Percentiles rank a stretch among this genome's conserved stretches.
Conservation (phyloP, 2,888 invertebrate genomes). For the Leuctra nigra region DNA sequence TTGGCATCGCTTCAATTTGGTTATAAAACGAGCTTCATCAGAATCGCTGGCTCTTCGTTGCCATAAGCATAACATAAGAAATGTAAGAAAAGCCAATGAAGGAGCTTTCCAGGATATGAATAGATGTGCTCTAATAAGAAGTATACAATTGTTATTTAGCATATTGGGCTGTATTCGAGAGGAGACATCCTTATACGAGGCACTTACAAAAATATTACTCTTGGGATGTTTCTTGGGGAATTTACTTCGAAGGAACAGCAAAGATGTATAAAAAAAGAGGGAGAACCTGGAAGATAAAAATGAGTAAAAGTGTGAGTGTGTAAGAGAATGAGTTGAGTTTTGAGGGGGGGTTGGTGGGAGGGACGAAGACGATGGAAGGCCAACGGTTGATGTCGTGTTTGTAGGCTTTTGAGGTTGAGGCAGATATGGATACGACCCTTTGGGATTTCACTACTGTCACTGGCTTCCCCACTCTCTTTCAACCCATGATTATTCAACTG, state of each 20-base stretch:
- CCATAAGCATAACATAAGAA: too few relatives aligned
- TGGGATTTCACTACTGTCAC: conserved; percentile 14
- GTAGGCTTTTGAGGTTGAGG: conserved; percentile 11
- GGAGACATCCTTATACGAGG: conserved; percentile 10
- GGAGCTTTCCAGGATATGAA: too few relatives aligned
- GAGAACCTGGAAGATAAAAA: conserved; percentile 14
- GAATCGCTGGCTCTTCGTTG: too few relatives aligned
- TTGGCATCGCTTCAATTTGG: too few relatives aligned
- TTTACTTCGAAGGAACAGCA: conserved; percentile 16
- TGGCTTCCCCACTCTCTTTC: conserved; percentile 14
- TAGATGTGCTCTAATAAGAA: too few relatives aligned
- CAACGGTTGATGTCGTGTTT: too few relatives aligned
- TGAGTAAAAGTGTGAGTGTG: conserved; percentile 13
- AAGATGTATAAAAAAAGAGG: conserved; percentile 16
- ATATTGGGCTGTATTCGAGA: conserved; percentile 11
- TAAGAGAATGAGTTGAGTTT: conserved; percentile 11
- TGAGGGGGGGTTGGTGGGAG: neutral
- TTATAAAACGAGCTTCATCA: too few relatives aligned
- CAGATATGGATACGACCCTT: conserved; percentile 13
- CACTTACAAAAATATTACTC: conserved; percentile 18
- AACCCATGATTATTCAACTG: conserved; percentile 19
- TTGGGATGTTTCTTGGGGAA: conserved; percentile 14
- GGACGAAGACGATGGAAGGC: too few relatives aligned
- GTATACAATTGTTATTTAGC: conserved; percentile 18
- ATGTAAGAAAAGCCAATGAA: too few relatives aligned